These are phyloP conservation scores for Meteorus colon DNA, from an alignment of 2,888 invertebrate species.

Conservation along the genomic window DNA sequence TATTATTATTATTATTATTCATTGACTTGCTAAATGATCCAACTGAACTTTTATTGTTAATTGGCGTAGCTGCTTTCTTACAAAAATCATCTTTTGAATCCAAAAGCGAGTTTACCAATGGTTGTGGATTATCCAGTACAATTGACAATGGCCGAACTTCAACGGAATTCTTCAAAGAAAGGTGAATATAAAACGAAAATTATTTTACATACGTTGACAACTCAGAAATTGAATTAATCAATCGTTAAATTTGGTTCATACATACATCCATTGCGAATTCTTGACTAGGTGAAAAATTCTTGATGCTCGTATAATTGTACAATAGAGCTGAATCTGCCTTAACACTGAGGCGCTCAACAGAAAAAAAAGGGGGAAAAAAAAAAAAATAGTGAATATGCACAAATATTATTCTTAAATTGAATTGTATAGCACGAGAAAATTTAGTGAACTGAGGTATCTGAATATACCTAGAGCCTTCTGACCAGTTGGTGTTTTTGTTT, in stretches of 20 bases:
- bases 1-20: slow-evolving; percentile 30
- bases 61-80: slow-evolving; percentile 28
- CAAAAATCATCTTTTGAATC: slow-evolving; percentile 40
- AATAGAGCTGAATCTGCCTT: not conserved
- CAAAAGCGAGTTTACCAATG: slow-evolving; percentile 19
- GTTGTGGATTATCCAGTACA: slow-evolving; percentile 52
- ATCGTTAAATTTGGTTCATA: not conserved
- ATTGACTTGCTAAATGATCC: not conserved
- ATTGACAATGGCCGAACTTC: slow-evolving; percentile 54
- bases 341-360: not conserved
- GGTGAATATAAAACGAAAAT: not conserved
- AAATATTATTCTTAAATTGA: not conserved
- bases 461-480: slow-evolving; percentile 52
- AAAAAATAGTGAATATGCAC: not conserved
- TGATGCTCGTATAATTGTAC: not conserved
- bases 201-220: not conserved
- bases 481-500: slow-evolving; percentile 50
- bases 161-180: slow-evolving; percentile 44
- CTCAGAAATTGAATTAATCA: not conserved
- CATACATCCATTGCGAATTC: not conserved
- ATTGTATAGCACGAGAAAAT: not conserved
- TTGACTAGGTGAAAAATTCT: slow-evolving; percentile 1
- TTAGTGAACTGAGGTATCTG: not conserved
- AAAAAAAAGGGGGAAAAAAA: not conserved
- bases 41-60: slow-evolving; percentile 21